Base-by-base conservation (phyloP, 2,113 vertebrate species). In the Bungarus multicinctus region DNA sequence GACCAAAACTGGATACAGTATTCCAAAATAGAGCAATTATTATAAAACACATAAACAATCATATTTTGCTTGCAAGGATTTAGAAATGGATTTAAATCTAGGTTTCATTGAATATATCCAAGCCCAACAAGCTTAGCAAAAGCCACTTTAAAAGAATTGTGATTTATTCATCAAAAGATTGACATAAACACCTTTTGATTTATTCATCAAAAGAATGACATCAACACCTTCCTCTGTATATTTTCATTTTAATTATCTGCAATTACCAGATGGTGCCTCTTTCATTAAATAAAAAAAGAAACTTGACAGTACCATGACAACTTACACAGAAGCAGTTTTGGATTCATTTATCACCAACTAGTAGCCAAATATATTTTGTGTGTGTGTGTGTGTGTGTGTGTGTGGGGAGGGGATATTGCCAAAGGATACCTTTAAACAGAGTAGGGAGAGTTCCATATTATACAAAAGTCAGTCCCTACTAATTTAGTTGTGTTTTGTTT, bases 231-330 rank as follows among this genome's bases (percentile, higher is more conserved):
- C 18, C 85, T 50, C 85, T 87, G 39, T 69, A 91, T 89, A 87
- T 90, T 93, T 90, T 89, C 58, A 85, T 85, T 85, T 86, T 69
- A 87, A 16, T 14, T 87, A 93, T 69, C 25, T 86, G 91, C 87
- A 52, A 55, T 93, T 93, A 95, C 91, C 95, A 94, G 91, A 96
- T 94, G 94, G 92, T 93, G 92, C 93, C 93, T 89, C 88, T 52
- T 74, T 86, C 87, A 88, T 87, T 94, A 94, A 87, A 81, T 89
- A 55, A 87, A 25, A 57, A 5, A 89, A 57, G 25, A 58, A 39
- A 74, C 91, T 92, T 64, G 14, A 22, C 3, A 55, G 91, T 96
- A 47, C 96, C 95, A 97, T 97, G 96, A 95, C 96, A 97, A 96
- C 96, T 92, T 30, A 93, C 43, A 34, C 92, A 93, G 94, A 91